Base-by-base conservation (phyloP, 2,888 invertebrate species). In the Chrysolina americana region DNA sequence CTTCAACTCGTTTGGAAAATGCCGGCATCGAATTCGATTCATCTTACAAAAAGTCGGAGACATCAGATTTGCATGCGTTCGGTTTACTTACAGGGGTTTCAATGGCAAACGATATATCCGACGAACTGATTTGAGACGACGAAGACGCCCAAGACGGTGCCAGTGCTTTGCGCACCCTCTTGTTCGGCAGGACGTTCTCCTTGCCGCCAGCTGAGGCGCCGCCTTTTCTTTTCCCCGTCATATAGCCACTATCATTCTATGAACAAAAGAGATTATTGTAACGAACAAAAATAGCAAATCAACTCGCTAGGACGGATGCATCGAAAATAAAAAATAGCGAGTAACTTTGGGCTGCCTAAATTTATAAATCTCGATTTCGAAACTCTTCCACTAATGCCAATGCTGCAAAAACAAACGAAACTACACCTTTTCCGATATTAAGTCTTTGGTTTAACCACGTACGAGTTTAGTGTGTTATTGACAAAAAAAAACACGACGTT, bases 161-260 rank as follows among this genome's bases (percentile, higher is more conserved):
- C 10, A 97, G 89, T 0, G 95, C 95, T 88, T 96, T 97, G 1
- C 96, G 89, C 0, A 94, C 95, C 77, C 93, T 91, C 87, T 94
- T 95, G 84, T 91, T 90, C 0, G 94, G 94, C 11, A 93, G 89
- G 62, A 90, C 90, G 87, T 93, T 94, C 86, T 93, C 94, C 86
- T 94, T 94, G 79, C 92, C 93, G 41, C 86, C 84, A 65, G 84
- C 81, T 63, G 82, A 80, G 48, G 84, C 82, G 53, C 83, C 80
- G 76, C 89, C 88, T 79, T 89, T 87, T 80, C 89, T 85, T 68
- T 88, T 88, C 53, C 77, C 80, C 21, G 90, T 90, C 63, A 90
- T 86, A 82, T 92, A 92, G 13, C 92, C 92, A 81, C 91, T 91
- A 81, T 92, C 92, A 74, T 87, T 87, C 84, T 91, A 79, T 88